Base-by-base conservation (phyloP, 2,888 invertebrate genomes). In the Panopea generosa region DNA sequence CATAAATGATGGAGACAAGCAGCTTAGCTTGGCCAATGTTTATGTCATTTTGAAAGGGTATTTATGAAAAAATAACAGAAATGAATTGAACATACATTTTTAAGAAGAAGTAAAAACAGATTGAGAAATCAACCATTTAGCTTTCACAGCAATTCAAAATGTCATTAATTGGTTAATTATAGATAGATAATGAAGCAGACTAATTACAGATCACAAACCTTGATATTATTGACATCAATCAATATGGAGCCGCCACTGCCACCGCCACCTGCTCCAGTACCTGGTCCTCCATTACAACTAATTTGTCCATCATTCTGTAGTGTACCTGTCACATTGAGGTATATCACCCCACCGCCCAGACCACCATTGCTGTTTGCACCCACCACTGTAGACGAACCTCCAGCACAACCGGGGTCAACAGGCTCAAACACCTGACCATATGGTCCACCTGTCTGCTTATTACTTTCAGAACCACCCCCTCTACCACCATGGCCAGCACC, bases 401-500 rank as follows among this genome's bases (percentile, higher is more conserved):
- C 87, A 1, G 67, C 59, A 77, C 89, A 89, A n/a, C 89, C 89
- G 11, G 56, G 56, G 9, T 69, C 63, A 18, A 56, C 24, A 0
- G 89, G 87, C 29, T 87, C 80, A 72, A 84, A 86, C 57, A 87
- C 47, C 56, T 83, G 73, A 59, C 86, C 89, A 57, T 77, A 76
- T 22, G 87, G 77, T 16, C 67, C 62, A n/a, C 89, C 87, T 11
- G 86, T 87, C 7, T 43, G 29, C 2, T 7, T 9, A 33, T 76
- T 75, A 2, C 61, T 59, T 26, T 43, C 49, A 27, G 85, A 85
- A 45, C 78, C 77, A 4, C 88, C 89, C 18, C 89, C 89, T 49
- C 75, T 69, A 9, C 89, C 89, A 49, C 85, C 88, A 71, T 89
- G 88, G 18, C 89, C 87, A 53, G 86, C 89, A 33, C 89, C 89